Percentiles rank a stretch among this genome's conserved stretches.
Evolutionary conservation across 2,888 invertebrate species (phyloP).

Genomic region (Drosophila subsilvestris): DNA sequence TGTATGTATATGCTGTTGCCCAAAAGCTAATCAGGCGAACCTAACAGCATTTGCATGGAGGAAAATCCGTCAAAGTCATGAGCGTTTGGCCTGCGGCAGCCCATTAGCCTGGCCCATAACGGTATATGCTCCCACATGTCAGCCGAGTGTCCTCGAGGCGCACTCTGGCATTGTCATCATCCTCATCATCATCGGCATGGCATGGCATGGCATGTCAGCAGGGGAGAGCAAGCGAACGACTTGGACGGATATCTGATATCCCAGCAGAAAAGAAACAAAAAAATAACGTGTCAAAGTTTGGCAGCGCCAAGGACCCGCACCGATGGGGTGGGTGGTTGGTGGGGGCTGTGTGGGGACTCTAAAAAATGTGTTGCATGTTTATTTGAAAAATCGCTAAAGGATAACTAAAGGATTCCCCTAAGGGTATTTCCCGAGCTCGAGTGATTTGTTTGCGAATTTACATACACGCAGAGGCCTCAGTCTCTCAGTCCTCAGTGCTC

Average conservation of each 20-base stretch:
- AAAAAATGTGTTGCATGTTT: slow-evolving; percentile 66
- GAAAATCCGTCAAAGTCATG: slow-evolving; percentile 65
- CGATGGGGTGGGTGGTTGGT: slow-evolving; percentile 8
- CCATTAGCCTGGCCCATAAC: slow-evolving; percentile 50
- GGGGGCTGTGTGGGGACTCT: slow-evolving; percentile 33
- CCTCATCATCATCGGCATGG: slow-evolving; percentile 45
- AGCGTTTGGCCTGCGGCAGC: slow-evolving; percentile 49
- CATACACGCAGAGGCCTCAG: slow-evolving; percentile 60
- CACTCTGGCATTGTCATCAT: slow-evolving; percentile 58
- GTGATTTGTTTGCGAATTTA: slow-evolving; percentile 83
- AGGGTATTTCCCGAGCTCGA: slow-evolving; percentile 75
- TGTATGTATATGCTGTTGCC: neutral
- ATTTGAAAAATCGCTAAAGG: slow-evolving; percentile 79
- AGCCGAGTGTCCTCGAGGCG: slow-evolving; percentile 61
- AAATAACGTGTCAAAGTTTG: slow-evolving; percentile 63
- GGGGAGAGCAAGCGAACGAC: slow-evolving; percentile 34
- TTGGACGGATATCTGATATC: slow-evolving; percentile 73
- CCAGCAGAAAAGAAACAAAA: slow-evolving; percentile 34
- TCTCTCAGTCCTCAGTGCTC: neutral
- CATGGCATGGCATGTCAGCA: slow-evolving; percentile 42
- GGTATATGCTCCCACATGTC: slow-evolving; percentile 57
- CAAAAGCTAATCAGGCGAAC: slow-evolving; percentile 64
- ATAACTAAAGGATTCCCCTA: slow-evolving; percentile 78
- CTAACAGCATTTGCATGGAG: slow-evolving; percentile 49
- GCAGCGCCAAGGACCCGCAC: too few relatives aligned